A percentile compares a stretch with the other conserved stretches of the same genome.
Conservation (phyloP, 53 echinoderm and acorn worm genomes). For the Arbacia lixula region DNA sequence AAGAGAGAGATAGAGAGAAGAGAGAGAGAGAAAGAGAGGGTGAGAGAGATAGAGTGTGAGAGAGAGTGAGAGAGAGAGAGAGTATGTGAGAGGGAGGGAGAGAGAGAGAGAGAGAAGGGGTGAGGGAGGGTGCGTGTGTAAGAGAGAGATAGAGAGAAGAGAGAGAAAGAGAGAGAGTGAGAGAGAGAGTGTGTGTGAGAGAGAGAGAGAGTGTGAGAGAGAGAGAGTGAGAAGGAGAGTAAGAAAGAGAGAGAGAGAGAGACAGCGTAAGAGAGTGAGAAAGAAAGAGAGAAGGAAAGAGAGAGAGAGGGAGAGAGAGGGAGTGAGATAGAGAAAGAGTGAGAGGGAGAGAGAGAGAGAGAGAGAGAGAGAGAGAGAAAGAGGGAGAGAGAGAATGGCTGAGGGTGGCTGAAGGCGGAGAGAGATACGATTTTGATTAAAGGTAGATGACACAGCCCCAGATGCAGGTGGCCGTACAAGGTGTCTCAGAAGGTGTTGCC, state of each 20-base stretch:
- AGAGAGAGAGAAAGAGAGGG: too few relatives aligned
- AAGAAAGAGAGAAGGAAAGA: not conserved
- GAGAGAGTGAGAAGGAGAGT: not conserved
- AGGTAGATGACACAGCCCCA: not conserved
- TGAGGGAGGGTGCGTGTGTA: too few relatives aligned
- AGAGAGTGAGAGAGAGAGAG: too few relatives aligned
- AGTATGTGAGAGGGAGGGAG: too few relatives aligned
- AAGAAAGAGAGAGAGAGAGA: not conserved
- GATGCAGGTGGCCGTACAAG: not conserved
- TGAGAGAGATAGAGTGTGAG: too few relatives aligned
- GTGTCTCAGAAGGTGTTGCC: not conserved
- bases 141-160: too few relatives aligned
- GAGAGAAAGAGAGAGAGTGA: not conserved
- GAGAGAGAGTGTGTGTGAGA: not conserved
- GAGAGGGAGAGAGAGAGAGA: not conserved
- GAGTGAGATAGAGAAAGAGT: not conserved
- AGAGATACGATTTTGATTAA: too few relatives aligned
- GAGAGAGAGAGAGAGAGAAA: not conserved
- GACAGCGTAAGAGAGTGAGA: too few relatives aligned
- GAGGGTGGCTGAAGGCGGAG: too few relatives aligned
- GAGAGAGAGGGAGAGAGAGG: not conserved
- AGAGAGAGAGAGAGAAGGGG: too few relatives aligned
- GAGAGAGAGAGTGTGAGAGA: not conserved
- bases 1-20: too few relatives aligned
- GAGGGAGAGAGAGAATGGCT: too few relatives aligned